phyloP scores from a whole-genome alignment of 2,113 vertebrate genomes.

The Paramisgurnus dabryanus region DNA sequence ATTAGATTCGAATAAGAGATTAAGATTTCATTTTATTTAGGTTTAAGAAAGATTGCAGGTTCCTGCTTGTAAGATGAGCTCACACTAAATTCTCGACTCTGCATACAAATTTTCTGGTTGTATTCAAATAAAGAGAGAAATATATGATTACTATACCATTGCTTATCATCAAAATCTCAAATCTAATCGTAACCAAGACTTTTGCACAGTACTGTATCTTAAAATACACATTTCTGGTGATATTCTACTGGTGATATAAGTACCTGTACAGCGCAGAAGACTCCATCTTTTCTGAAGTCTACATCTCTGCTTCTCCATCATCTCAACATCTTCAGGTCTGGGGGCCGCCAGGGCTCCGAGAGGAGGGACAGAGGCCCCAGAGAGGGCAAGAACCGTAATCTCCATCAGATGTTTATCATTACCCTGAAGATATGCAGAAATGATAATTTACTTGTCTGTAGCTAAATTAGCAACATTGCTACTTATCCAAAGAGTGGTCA shows the following conservation, averaged over 20 bases:
- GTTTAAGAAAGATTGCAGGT: too few species aligned
- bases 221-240: too few species aligned
- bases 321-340: constrained; percentile 53
- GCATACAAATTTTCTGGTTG: too few species aligned
- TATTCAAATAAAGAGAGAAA: too few species aligned
- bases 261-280: constrained; percentile 65
- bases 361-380: constrained; percentile 62
- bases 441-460: neutral
- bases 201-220: too few species aligned
- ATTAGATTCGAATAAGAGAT: too few species aligned
- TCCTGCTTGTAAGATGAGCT: too few species aligned
- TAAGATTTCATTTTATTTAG: too few species aligned
- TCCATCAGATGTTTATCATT: constrained; percentile 52
- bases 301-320: constrained; percentile 65
- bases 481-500: constrained; percentile 12
- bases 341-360: constrained; percentile 58
- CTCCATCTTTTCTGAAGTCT: constrained; percentile 68
- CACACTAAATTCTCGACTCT: too few species aligned
- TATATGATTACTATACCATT: too few species aligned
- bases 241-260: neutral
- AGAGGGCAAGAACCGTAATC: constrained; percentile 65
- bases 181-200: too few species aligned
- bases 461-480: neutral
- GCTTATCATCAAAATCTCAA: too few species aligned
- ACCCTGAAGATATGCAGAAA: constrained; percentile 28